Conservation (phyloP, 2,888 invertebrate genomes). For the Autographa gamma region DNA sequence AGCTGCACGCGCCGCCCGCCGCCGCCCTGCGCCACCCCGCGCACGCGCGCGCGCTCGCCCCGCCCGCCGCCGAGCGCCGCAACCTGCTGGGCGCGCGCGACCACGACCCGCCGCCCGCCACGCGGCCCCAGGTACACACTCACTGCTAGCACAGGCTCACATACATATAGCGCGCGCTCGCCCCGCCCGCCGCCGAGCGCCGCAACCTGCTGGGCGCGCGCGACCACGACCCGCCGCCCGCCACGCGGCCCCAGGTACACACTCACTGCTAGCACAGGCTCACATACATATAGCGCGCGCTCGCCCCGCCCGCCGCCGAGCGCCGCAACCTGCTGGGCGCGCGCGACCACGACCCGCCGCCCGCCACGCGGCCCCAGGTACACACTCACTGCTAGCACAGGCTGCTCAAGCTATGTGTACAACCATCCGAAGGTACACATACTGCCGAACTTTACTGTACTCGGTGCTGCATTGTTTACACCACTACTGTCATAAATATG, state of each 20-base stretch:
- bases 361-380: too few relatives aligned
- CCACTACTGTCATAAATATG: too few relatives aligned
- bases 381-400: too few relatives aligned
- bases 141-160: conserved; percentile 68
- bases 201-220: conserved; percentile 92
- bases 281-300: conserved; percentile 90
- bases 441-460: too few relatives aligned
- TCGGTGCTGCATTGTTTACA: too few relatives aligned
- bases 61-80: conserved; percentile 93
- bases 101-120: conserved; percentile 83
- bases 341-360: too few relatives aligned
- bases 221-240: conserved; percentile 83
- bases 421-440: too few relatives aligned
- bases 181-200: conserved; percentile 93
- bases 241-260: conserved; percentile 88
- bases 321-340: too few relatives aligned
- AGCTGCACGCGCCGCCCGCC: conserved; percentile 93
- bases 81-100: conserved; percentile 91
- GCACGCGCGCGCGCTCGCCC: conserved; percentile 91
- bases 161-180: conserved; percentile 90
- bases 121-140: conserved; percentile 87
- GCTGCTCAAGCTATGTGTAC: conserved; percentile 68
- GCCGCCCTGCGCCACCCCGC: conserved; percentile 90
- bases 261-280: too few relatives aligned
- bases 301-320: conserved; percentile 76